phyloP scores from a whole-genome alignment of 2,888 invertebrate genomes.

The Chrysotoxum bicinctum region DNA sequence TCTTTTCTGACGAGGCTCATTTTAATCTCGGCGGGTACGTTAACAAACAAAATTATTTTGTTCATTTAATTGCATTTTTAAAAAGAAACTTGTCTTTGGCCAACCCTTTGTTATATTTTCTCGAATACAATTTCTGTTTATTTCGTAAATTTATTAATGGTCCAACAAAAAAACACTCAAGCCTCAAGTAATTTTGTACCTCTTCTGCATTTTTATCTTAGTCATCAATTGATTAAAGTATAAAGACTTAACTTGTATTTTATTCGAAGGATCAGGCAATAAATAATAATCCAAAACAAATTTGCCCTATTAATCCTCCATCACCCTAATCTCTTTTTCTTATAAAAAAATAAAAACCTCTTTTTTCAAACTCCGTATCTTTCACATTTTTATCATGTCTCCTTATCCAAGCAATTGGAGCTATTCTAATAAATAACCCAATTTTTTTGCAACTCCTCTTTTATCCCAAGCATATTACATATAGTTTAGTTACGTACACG shows the following conservation, averaged over 20 bases:
- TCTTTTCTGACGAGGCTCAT: too few species aligned
- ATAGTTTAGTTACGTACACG: not conserved
- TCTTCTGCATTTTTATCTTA: not conserved
- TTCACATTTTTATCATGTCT: not conserved
- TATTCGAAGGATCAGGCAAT: not conserved
- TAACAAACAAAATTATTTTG: too few species aligned
- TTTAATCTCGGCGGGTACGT: too few species aligned
- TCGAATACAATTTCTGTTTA: too few species aligned
- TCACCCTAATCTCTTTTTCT: not conserved
- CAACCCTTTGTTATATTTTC: too few species aligned
- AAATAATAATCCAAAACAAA: slow-evolving; percentile 6
- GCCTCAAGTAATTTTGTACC: not conserved
- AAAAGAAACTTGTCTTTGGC: too few species aligned
- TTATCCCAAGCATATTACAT: not conserved
- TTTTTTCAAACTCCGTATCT: not conserved
- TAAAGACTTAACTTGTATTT: not conserved
- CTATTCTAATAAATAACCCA: slow-evolving; percentile 5
- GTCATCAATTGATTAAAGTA: not conserved
- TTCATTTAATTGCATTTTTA: too few species aligned
- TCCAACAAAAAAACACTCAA: not conserved
- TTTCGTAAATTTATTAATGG: not conserved
- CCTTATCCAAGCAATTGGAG: slow-evolving; percentile 4
- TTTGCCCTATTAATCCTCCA: not conserved
- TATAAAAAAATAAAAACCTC: not conserved
- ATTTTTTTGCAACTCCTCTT: slow-evolving; percentile 20